Conservation (phyloP, 2,113 vertebrate genomes). For the Ictalurus furcatus region DNA sequence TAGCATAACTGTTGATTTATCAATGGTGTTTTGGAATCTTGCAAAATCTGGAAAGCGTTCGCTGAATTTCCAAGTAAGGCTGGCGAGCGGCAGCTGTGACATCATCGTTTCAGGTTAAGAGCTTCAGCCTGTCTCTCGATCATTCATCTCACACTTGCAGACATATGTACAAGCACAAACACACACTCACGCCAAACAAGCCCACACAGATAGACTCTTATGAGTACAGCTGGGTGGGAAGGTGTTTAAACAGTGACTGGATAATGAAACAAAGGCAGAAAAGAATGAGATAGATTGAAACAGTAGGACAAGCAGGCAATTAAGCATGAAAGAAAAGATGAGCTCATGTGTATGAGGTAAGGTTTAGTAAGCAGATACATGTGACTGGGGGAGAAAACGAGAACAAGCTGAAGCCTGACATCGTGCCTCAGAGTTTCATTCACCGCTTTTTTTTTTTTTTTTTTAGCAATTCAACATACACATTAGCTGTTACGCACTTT, state of each 20-base stretch:
- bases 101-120: constrained; percentile 32
- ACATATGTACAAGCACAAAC: background rate
- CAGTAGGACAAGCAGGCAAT: constrained; percentile 10
- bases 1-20: constrained; percentile 11
- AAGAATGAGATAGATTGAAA: constrained; percentile 13
- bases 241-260: background rate
- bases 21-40: constrained; percentile 6
- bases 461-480: background rate
- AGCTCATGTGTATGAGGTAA: constrained; percentile 49
- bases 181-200: constrained; percentile 19
- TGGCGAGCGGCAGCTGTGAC: constrained; percentile 34
- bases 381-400: constrained; percentile 38
- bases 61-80: constrained; percentile 40
- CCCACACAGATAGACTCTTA: constrained; percentile 4
- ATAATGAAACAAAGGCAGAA: constrained; percentile 28
- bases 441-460: background rate
- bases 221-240: constrained; percentile 9
- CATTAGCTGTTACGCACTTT: background rate
- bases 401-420: constrained; percentile 35
- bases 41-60: constrained; percentile 41
- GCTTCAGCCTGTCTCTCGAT: constrained; percentile 28
- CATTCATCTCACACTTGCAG: constrained; percentile 11
- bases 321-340: constrained; percentile 48
- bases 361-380: constrained; percentile 35
- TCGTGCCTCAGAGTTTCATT: constrained; percentile 19